phyloP scores from a whole-genome alignment of 1,140 invertebrate genomes.

The Neodiprion virginianus region DNA sequence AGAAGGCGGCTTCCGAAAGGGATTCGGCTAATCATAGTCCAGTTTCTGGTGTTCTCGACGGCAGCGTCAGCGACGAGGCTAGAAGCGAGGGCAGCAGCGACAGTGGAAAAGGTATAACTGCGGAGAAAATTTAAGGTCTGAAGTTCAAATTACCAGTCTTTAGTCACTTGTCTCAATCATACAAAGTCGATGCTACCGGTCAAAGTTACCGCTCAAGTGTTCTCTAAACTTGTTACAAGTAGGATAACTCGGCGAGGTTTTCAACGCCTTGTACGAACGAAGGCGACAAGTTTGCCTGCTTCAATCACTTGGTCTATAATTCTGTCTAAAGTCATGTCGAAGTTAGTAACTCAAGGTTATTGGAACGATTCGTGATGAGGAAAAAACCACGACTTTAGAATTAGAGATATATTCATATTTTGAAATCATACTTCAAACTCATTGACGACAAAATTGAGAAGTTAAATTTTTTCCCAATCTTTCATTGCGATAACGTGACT shows the following conservation, averaged over 20 bases:
- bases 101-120: conserved; percentile 54
- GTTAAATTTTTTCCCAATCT: not conserved
- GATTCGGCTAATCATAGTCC: conserved; percentile 67
- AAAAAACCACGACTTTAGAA: too few species aligned
- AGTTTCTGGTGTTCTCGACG: conserved; percentile 56
- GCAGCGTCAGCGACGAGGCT: conserved; percentile 59
- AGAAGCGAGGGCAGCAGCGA: conserved; percentile 58
- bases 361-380: too few species aligned
- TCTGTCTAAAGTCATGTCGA: too few species aligned
- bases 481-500: not conserved
- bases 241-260: too few species aligned
- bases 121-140: conserved; percentile 10
- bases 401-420: too few species aligned
- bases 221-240: too few species aligned
- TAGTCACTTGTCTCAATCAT: conserved; percentile 8
- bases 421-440: not conserved
- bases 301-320: too few species aligned
- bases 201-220: too few species aligned
- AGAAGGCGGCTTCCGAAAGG: conserved; percentile 46
- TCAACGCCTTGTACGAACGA: too few species aligned
- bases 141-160: conserved; percentile 3
- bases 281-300: too few species aligned
- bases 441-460: not conserved
- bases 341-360: too few species aligned
- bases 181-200: not conserved